A percentile compares a stretch with the other conserved stretches of the same genome.
Conservation (phyloP, 2,113 vertebrate species). For the Tachysurus vachellii region DNA sequence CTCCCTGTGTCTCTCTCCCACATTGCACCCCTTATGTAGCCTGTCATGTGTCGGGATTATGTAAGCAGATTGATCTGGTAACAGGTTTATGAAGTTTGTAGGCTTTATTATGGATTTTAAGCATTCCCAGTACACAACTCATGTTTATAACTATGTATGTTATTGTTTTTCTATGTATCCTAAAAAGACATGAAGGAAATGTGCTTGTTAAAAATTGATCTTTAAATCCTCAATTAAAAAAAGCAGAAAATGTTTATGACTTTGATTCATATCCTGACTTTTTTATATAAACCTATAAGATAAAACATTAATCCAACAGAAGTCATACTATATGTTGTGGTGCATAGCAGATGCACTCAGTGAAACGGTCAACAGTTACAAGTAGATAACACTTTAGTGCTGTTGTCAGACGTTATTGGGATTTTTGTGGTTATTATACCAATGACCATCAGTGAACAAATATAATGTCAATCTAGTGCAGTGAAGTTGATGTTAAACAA, state of each 20-base stretch:
- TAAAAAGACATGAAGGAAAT: background rate
- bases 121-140: background rate
- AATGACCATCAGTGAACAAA: background rate
- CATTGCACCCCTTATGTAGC: background rate
- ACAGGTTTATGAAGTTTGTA: background rate
- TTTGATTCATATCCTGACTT: background rate
- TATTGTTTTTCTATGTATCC: no score
- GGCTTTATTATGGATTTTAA: background rate
- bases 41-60: slow-evolving; percentile 6
- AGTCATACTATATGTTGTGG: background rate
- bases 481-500: background rate
- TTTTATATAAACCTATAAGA: background rate
- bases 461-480: background rate
- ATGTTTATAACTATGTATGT: background rate
- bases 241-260: background rate
- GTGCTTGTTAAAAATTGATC: background rate
- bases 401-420: background rate
- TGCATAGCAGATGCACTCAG: background rate
- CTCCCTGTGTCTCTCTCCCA: background rate
- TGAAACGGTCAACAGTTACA: background rate
- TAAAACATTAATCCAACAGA: background rate
- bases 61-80: slow-evolving; percentile 10
- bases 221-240: background rate
- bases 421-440: background rate
- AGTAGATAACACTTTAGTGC: background rate